Conservation (phyloP, 2,888 invertebrate genomes). For the Nephrotoma guestfalica region DNA sequence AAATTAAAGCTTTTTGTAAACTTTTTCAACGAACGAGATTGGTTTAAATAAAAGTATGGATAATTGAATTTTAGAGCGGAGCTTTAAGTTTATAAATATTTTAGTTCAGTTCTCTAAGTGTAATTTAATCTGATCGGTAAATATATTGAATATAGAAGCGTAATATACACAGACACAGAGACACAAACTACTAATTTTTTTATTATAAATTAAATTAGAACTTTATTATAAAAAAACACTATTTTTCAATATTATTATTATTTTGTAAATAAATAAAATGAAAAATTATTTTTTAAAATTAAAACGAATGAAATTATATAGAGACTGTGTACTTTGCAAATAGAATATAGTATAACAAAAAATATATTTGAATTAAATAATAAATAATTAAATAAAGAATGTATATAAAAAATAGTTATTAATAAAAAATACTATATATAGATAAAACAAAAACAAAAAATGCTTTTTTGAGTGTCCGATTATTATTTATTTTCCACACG, state of each 20-base stretch:
- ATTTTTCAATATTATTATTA: background rate
- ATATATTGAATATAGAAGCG: background rate
- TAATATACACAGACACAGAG: background rate
- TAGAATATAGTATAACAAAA: background rate
- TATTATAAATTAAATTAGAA: background rate
- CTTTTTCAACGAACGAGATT: background rate
- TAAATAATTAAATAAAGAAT: background rate
- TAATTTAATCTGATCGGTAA: background rate
- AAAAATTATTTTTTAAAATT: background rate
- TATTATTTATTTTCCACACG: background rate
- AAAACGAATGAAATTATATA: slow-evolving; percentile 2
- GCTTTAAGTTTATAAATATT: background rate
- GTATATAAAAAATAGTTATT: background rate
- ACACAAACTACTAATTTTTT: background rate
- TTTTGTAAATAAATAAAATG: background rate
- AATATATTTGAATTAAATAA: background rate
- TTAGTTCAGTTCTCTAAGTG: background rate
- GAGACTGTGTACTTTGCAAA: slow-evolving; percentile 3
- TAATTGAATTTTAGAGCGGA: background rate
- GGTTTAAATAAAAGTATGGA: background rate
- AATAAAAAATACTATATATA: background rate
- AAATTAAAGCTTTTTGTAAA: background rate
- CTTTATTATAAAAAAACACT: background rate
- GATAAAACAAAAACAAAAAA: background rate
- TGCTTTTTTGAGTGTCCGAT: background rate